Base-by-base conservation (phyloP, 2,113 vertebrate species). In the Seriola rivoliana region DNA sequence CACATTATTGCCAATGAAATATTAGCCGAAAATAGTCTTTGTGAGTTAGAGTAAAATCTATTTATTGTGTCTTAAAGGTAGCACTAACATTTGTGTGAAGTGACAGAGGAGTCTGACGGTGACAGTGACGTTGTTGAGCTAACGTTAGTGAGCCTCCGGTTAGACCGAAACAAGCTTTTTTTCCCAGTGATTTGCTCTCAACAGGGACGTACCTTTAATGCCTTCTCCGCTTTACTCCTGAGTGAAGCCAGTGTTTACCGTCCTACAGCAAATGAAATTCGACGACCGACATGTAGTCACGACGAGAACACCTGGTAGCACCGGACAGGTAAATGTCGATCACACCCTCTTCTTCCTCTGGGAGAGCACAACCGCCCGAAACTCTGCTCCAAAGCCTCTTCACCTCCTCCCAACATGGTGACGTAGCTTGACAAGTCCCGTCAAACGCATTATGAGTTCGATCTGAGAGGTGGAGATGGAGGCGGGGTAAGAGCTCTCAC, bases 301-400 rank as follows among this genome's bases (percentile, higher is more conserved):
- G 9, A 55, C 23, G 23, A n/a, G 21, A 40, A 13, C 58, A 25
- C 14, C 89, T 89, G 86, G 86, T 89, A 58, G 75, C 48, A 36
- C 36, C 1, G 58, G 3, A 48, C 93, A 95, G 94, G 93, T 95
- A 93, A 81, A 76, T 40, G 23, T 46, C 42, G 66, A 66, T 72
- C 92, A 94, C 95, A 91, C 93, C 90, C 87, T 91, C 85, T 60
- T 81, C 80, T 85, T 85, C 80, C 71, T 73, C 34, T 32, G 59
- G 91, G 86, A 93, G 40, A 81, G 85, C 91, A 89, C 90, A 85
- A 68, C 34, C 85, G 40, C 76, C 1, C 83, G 87, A 89, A 91
- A 89, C 87, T 89, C 71, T 74, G 50, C 80, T 71, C 48, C 64
- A n/a, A 36, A 80, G 71, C 71, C 84, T 75, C 70, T 46, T 10